Base-by-base conservation (phyloP, 1,140 invertebrate species). In the Eupristina koningsbergeri region DNA sequence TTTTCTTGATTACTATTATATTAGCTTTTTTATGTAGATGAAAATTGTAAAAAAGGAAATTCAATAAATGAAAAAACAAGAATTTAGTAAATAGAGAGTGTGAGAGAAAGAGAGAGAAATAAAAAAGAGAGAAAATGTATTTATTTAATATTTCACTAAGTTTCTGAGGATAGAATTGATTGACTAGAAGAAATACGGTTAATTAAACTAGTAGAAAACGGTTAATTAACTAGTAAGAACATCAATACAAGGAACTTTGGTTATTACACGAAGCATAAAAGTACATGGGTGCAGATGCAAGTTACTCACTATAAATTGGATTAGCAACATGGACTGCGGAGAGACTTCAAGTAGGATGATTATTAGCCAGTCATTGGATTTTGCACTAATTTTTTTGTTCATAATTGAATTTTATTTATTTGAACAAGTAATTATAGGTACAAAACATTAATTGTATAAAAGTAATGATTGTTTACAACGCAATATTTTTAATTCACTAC, bases 341-440 rank as follows among this genome's bases (percentile, higher is more conserved):
- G 91, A 91, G 87, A 89, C 88, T 86, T 92, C 91, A 91, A 92
- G 91, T 92, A 92, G 86, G 90, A 81, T 58, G 0, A 76, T 45
- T 63, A 29, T 78, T 78, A 64, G 3, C 26, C 39, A 71, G 17
- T 2, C 67, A 71, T 71, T 71, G 19, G 19, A 71, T 71, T 71
- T 41, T n/a, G 1, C 3, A 71, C 22, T 71, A 13, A 39, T 71
- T 71, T 71, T 41, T 9, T 41, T 41, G 36, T n/a, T 17, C 11
- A 7, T 29, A 53, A 61, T 6, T 39, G 22, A 58, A n/a, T 39
- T 71, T 71, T n/a, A 19, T 71, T 58, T 50, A 15, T 50, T 13
- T 17, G 47, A 13, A 50, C 17, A 2, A 50, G 47, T 50, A 50
- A 13, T 50, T 50, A 17, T 17, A 45, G 13, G 9, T 45, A 45